These are phyloP conservation scores for Gymnarchus niloticus DNA, from an alignment of 2,113 vertebrate species.

Conservation along the genomic window DNA sequence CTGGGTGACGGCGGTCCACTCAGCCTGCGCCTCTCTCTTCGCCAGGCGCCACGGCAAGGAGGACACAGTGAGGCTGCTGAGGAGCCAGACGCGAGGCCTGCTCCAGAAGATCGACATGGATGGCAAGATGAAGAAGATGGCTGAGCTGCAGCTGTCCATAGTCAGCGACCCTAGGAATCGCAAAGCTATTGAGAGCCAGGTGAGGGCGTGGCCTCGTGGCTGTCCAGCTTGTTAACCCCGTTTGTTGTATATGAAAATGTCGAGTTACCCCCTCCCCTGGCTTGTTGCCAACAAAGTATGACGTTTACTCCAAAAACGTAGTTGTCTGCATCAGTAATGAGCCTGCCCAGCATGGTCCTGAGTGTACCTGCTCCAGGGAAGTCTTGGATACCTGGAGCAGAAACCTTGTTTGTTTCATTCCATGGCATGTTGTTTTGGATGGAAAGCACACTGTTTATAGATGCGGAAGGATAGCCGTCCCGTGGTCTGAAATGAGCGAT, in stretches of 20 bases:
- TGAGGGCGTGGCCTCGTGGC: conserved; percentile 37
- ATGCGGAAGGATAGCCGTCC: not conserved
- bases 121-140: conserved; percentile 98
- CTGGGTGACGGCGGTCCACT: conserved; percentile 95
- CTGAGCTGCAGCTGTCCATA: conserved; percentile 83
- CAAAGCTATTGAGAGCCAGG: conserved; percentile 96
- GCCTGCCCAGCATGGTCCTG: not conserved
- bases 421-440: not conserved
- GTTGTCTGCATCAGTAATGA: not conserved
- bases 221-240: too few species aligned
- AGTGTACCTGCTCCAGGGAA: not conserved
- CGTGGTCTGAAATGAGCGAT: not conserved
- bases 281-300: not conserved
- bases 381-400: not conserved
- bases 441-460: not conserved
- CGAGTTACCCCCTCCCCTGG: not conserved
- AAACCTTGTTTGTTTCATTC: not conserved
- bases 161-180: conserved; percentile 87
- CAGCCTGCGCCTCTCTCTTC: conserved; percentile 87
- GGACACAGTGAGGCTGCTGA: conserved; percentile 81
- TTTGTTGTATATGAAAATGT: too few species aligned
- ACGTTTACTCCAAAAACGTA: not conserved
- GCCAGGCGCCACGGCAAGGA: conserved; percentile 92
- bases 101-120: conserved; percentile 98
- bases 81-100: conserved; percentile 78